phyloP scores from a whole-genome alignment of 2,888 invertebrate genomes.

The Trisateles emortualis region DNA sequence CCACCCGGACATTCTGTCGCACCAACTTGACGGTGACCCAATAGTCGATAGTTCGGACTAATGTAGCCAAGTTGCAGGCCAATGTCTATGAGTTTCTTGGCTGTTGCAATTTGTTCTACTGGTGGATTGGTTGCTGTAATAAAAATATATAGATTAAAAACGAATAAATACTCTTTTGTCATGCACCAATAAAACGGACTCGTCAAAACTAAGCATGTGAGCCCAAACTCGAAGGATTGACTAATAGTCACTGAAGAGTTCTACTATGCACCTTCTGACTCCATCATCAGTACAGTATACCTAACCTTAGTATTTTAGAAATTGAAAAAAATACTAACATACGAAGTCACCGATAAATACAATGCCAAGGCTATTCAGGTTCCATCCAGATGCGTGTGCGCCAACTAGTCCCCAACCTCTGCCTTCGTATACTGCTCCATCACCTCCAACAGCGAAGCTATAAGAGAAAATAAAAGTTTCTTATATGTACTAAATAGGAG shows the following conservation, averaged over 20 bases:
- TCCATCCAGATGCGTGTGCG: conserved; percentile 89
- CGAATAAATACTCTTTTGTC: background rate
- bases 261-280: too few species aligned
- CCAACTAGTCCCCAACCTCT: conserved; percentile 91
- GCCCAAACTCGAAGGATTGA: too few species aligned
- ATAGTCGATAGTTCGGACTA: conserved; percentile 83
- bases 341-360: conserved; percentile 90
- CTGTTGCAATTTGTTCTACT: conserved; percentile 80
- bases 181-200: too few species aligned
- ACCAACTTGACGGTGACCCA: conserved; percentile 86
- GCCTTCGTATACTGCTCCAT: conserved; percentile 90
- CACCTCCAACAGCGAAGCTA: conserved; percentile 92
- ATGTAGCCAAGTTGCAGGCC: conserved; percentile 88
- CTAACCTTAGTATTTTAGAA: background rate
- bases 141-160: background rate
- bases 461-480: conserved; percentile 13
- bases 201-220: too few species aligned
- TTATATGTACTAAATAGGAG: too few species aligned
- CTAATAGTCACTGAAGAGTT: too few species aligned
- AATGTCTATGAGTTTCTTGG: conserved; percentile 84
- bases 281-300: too few species aligned
- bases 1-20: conserved; percentile 90
- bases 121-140: conserved; percentile 87
- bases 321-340: conserved; percentile 81
- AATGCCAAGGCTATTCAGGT: conserved; percentile 88